phyloP scores from a whole-genome alignment of 1,140 invertebrate genomes.

The Neodiprion fabricii region DNA sequence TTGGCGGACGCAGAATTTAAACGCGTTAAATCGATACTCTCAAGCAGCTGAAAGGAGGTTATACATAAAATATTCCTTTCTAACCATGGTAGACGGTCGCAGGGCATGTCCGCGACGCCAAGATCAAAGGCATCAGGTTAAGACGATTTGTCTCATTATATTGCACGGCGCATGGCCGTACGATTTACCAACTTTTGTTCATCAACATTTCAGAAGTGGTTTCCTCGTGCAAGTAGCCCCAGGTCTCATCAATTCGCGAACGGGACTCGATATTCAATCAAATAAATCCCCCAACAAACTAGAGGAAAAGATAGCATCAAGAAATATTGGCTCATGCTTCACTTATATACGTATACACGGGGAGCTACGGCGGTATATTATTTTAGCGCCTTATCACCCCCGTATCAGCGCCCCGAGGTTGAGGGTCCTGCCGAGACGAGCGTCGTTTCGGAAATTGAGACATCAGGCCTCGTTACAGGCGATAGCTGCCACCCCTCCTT shows the following conservation, averaged over 20 bases:
- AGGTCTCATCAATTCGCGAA: not conserved
- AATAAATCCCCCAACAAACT: conserved; percentile 54
- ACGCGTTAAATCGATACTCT: too few relatives aligned
- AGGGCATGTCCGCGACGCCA: too few relatives aligned
- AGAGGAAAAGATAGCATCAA: conserved; percentile 49
- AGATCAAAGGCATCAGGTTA: too few relatives aligned
- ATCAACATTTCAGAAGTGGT: not conserved
- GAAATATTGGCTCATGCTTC: conserved; percentile 26
- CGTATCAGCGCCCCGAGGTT: conserved; percentile 24
- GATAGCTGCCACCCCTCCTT: conserved; percentile 34
- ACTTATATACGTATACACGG: not conserved
- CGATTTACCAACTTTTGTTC: not conserved
- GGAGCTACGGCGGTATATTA: conserved; percentile 33
- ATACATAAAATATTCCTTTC: too few relatives aligned
- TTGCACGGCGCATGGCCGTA: too few relatives aligned
- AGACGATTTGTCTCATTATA: too few relatives aligned
- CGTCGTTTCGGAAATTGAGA: conserved; percentile 54
- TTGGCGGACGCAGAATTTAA: too few relatives aligned
- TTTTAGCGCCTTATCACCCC: conserved; percentile 47
- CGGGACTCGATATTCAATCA: conserved; percentile 47
- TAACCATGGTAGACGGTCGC: too few relatives aligned
- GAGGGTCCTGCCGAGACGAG: conserved; percentile 33
- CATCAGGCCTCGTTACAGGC: conserved; percentile 45
- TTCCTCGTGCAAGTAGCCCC: not conserved
- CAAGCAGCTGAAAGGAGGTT: too few relatives aligned